A percentile compares a stretch with the other conserved stretches of the same genome.
phyloP scores from a whole-genome alignment of 2,113 vertebrate species.

The Buteo buteo region DNA sequence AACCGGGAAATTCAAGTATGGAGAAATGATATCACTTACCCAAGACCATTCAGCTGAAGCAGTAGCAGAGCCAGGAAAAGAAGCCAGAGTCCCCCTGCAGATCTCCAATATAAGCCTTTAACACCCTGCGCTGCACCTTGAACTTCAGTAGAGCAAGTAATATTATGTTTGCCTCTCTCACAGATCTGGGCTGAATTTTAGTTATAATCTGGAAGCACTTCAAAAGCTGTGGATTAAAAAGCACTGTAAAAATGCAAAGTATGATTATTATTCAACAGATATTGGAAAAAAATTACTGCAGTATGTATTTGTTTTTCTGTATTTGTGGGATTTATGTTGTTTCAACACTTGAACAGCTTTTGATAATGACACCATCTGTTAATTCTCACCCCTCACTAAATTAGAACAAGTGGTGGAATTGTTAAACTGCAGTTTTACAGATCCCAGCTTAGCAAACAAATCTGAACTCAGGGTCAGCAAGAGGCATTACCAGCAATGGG shows the following conservation, averaged over 20 bases:
- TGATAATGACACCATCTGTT: slow-evolving; percentile 68
- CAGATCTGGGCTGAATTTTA: background rate
- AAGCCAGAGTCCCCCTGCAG: background rate
- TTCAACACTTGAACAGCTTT: slow-evolving; percentile 61
- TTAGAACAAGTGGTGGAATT: slow-evolving; percentile 19
- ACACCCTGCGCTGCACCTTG: accelerated
- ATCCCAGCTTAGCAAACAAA: slow-evolving; percentile 32
- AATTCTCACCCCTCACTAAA: slow-evolving; percentile 44
- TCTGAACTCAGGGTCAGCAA: background rate
- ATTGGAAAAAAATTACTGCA: slow-evolving; percentile 48
- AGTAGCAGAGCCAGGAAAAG: background rate
- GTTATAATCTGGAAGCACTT: background rate
- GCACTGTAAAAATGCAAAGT: background rate
- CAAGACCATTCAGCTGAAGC: background rate
- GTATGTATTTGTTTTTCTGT: slow-evolving; percentile 47
- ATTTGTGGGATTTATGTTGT: slow-evolving; percentile 49
- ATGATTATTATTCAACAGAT: slow-evolving; percentile 30
- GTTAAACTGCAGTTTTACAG: slow-evolving; percentile 14
- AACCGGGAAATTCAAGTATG: background rate
- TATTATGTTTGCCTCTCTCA: background rate
- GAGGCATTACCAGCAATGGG: background rate
- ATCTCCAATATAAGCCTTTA: background rate
- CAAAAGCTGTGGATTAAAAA: slow-evolving; percentile 33
- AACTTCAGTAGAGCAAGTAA: background rate
- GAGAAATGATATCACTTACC: background rate